Percentiles rank a stretch among this genome's conserved stretches.
Conservation (phyloP, 2,113 vertebrate genomes). For the Neotoma lepida region DNA sequence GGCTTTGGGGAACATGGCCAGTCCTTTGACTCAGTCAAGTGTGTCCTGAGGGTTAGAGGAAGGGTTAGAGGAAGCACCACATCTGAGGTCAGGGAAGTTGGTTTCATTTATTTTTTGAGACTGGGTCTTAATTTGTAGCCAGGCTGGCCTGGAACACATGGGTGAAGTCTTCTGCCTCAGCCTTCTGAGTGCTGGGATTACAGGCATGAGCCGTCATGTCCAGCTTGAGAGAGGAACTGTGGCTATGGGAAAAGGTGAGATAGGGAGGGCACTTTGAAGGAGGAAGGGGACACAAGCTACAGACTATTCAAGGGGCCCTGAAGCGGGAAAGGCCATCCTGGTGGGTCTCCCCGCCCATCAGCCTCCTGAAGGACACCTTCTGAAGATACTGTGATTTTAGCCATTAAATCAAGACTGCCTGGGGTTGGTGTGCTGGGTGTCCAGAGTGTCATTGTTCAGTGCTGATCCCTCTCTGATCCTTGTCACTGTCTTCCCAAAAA, state of each 20-base stretch:
- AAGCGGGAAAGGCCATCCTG: background rate
- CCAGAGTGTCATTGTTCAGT: background rate
- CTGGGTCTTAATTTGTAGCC: background rate
- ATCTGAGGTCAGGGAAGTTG: background rate
- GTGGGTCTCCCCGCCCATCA: too few relatives aligned
- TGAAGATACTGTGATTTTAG: background rate
- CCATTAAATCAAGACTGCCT: background rate
- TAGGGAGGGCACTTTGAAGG: background rate
- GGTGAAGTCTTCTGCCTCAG: background rate
- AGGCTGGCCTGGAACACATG: background rate
- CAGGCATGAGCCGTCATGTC: background rate
- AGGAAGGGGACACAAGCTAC: background rate
- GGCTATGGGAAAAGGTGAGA: background rate
- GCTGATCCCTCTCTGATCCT: background rate
- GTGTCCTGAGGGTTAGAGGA: background rate
- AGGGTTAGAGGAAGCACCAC: background rate
- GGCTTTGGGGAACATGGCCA: background rate
- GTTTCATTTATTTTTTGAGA: background rate
- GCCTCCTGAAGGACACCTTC: background rate
- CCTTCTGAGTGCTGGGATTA: background rate
- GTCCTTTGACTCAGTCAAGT: accelerated
- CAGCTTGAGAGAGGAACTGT: background rate
- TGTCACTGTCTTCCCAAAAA: background rate
- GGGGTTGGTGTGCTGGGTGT: background rate
- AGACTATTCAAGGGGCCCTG: background rate